Percentiles rank a stretch among this genome's conserved stretches.
These are phyloP conservation scores for Premnoplex brunnescens DNA, from an alignment of 2,797 vertebrate species.

Conservation along the genomic window DNA sequence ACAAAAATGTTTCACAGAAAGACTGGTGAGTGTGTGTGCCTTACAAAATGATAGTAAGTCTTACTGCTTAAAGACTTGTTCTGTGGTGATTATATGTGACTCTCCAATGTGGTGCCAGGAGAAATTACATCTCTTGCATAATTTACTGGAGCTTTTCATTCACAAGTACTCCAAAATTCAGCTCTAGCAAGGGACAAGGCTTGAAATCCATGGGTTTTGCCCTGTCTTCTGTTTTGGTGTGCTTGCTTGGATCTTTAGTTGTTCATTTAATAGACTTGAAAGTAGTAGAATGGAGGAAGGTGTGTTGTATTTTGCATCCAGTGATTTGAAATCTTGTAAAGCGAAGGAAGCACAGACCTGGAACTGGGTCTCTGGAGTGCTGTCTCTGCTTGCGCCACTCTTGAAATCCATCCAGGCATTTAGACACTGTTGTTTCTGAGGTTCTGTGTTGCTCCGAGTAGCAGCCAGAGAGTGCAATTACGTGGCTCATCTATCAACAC, in stretches of 20 bases:
- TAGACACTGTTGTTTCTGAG: not conserved
- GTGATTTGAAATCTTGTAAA: not conserved
- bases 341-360: not conserved
- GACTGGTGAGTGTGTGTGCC: conserved; percentile 87
- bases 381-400: not conserved
- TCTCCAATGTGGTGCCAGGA: not conserved
- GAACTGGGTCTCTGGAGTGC: accelerated
- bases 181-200: not conserved
- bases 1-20: conserved; percentile 96
- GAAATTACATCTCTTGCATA: not conserved
- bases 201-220: accelerated
- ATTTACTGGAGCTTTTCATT: not conserved
- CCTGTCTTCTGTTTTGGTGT: not conserved
- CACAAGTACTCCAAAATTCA: not conserved
- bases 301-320: not conserved
- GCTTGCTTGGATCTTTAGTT: not conserved
- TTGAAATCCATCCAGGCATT: not conserved
- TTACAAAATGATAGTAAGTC: not conserved
- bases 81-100: not conserved
- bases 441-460: not conserved
- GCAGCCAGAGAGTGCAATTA: not conserved
- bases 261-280: not conserved
- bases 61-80: not conserved
- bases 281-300: not conserved
- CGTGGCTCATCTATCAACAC: not conserved